These are phyloP conservation scores for Ctenopoma multispine DNA, from an alignment of 2,797 vertebrate species.

Conservation along the genomic window DNA sequence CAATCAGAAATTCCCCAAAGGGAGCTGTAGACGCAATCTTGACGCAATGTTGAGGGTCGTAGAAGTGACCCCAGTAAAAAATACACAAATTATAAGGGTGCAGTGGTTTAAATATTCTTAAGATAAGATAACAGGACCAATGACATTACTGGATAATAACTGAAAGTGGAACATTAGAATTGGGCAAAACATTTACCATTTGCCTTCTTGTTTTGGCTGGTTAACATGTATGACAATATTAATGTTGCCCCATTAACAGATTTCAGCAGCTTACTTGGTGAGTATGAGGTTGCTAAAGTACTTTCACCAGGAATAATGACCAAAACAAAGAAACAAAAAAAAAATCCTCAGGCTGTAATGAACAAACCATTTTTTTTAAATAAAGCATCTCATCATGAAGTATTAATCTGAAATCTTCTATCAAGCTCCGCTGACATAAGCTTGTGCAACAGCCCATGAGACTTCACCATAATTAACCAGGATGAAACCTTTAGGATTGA, in stretches of 20 bases:
- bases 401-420: constrained; percentile 10
- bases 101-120: not conserved
- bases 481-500: constrained; percentile 60
- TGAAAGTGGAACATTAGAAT: not conserved
- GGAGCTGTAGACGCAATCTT: constrained; percentile 11
- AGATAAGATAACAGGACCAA: not conserved
- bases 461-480: constrained; percentile 67
- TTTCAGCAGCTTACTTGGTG: not conserved
- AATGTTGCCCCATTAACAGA: not conserved
- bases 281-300: not conserved
- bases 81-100: constrained; percentile 1
- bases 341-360: not conserved
- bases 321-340: not conserved
- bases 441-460: constrained; percentile 61
- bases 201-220: not conserved
- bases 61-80: constrained; percentile 16
- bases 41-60: constrained; percentile 4
- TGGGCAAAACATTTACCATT: not conserved
- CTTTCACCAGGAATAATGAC: not conserved
- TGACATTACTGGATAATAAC: constrained; percentile 1
- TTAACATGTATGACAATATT: not conserved
- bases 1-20: not conserved
- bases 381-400: not conserved
- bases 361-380: not conserved
- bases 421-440: constrained; percentile 21